Evolutionary conservation across 35 echinoderm and acorn worm species (phyloP).

Genomic region (Apostichopus japonicus): DNA sequence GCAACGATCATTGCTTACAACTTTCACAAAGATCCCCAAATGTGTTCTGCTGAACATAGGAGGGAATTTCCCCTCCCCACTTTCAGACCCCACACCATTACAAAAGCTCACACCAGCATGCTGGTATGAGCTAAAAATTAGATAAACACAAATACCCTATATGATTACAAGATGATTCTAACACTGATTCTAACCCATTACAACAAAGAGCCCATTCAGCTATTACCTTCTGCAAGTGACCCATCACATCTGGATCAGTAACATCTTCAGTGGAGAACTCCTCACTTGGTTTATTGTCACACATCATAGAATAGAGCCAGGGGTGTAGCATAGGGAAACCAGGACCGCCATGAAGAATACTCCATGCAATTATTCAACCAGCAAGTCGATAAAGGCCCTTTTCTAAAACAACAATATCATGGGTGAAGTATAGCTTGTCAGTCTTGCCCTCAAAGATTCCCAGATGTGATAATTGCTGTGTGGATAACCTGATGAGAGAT

Average conservation of each 20-base stretch:
- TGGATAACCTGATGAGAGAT: background rate
- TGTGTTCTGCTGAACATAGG: too few species aligned
- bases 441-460: constrained; percentile 22
- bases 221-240: background rate
- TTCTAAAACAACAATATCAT: constrained; percentile 17
- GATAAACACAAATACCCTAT: too few species aligned
- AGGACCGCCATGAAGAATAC: constrained; percentile 33
- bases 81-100: too few species aligned
- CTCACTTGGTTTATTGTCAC: too few species aligned
- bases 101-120: too few species aligned
- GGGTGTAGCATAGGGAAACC: constrained; percentile 22
- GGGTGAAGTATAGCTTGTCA: constrained; percentile 9
- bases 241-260: too few species aligned
- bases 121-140: too few species aligned
- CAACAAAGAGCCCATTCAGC: background rate
- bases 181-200: background rate
- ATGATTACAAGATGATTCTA: background rate
- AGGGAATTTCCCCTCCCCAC: too few species aligned
- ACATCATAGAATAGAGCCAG: background rate
- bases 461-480: background rate
- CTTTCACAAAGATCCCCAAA: too few species aligned
- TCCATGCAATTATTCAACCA: constrained; percentile 46
- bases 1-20: too few species aligned
- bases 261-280: too few species aligned
- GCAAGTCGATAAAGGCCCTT: constrained; percentile 32